phyloP scores from a whole-genome alignment of 1,140 invertebrate genomes.

The Sminthurides bifidus region DNA sequence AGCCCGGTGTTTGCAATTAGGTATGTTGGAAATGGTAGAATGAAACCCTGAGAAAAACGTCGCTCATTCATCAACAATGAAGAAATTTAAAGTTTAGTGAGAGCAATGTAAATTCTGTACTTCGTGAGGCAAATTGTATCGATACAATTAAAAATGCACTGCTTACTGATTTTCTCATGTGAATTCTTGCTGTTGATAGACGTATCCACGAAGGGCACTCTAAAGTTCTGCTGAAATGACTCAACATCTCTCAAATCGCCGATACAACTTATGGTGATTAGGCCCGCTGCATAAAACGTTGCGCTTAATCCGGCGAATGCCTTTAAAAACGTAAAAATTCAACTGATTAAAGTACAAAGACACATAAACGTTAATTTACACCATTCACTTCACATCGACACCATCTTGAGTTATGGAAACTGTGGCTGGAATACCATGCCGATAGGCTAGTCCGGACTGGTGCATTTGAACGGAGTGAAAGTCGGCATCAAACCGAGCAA shows the following conservation, averaged over 20 bases:
- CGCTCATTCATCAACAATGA: too few species aligned
- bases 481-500: too few species aligned
- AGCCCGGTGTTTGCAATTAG: too few species aligned
- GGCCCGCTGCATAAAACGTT: slow-evolving; percentile 10
- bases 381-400: neutral
- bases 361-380: neutral
- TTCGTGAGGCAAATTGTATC: neutral
- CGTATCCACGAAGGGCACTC: slow-evolving; percentile 9
- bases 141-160: neutral
- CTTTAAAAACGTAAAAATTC: slow-evolving; percentile 2
- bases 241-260: neutral
- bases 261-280: neutral
- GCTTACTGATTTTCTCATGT: slow-evolving; percentile 6
- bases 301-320: slow-evolving; percentile 1
- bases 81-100: too few species aligned
- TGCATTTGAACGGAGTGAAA: too few species aligned
- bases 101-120: neutral
- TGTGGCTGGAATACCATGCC: too few species aligned
- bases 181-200: neutral
- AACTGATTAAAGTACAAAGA: neutral
- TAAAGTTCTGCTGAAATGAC: slow-evolving; percentile 4
- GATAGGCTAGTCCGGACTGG: too few species aligned
- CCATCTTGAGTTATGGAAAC: neutral
- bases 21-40: too few species aligned
- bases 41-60: too few species aligned